phyloP scores from a whole-genome alignment of 2,797 vertebrate genomes.

The Tympanoctomys barrerae region DNA sequence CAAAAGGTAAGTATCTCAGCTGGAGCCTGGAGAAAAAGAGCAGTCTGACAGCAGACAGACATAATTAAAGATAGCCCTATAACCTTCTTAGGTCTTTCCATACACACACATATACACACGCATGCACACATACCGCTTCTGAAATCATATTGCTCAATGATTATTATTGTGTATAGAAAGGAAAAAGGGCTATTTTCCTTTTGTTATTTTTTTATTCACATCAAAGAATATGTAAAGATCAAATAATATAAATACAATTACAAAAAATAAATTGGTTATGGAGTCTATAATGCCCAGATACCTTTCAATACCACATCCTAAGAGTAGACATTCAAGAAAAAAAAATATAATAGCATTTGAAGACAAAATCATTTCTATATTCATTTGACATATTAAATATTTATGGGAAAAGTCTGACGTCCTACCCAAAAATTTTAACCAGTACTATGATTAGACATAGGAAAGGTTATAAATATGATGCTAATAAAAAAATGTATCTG shows the following conservation, averaged over 20 bases:
- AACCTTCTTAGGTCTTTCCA: not conserved
- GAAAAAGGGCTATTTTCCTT: not conserved
- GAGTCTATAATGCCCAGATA: not conserved
- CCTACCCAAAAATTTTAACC: not conserved
- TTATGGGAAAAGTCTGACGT: not conserved
- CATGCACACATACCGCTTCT: no score
- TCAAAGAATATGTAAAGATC: not conserved
- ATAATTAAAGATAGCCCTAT: accelerated
- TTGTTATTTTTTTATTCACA: not conserved
- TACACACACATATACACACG: accelerated
- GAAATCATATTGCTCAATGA: not conserved
- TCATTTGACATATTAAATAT: not conserved
- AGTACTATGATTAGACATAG: not conserved
- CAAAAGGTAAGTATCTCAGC: not conserved
- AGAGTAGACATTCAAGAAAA: not conserved
- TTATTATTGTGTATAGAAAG: not conserved
- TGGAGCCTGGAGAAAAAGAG: not conserved
- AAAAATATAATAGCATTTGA: not conserved
- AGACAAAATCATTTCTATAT: not conserved
- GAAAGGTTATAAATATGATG: not conserved
- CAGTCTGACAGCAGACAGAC: not conserved
- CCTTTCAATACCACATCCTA: not conserved
- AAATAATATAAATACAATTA: not conserved
- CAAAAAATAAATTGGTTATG: not conserved
- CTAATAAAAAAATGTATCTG: not conserved